Conservation (phyloP, 1,140 invertebrate species). For the Fopius arisanus region DNA sequence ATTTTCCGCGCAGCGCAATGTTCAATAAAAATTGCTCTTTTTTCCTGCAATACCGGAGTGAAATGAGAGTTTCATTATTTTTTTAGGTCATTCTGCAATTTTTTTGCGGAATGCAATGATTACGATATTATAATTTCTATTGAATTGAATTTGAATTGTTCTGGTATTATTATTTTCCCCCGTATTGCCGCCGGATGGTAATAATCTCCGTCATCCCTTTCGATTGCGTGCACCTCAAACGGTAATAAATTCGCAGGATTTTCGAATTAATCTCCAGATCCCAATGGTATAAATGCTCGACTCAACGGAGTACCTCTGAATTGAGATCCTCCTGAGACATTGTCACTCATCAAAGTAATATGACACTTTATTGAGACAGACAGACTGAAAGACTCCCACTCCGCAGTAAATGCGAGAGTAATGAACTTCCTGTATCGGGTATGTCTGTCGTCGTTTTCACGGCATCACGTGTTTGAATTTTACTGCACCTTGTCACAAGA, state of each 20-base stretch:
- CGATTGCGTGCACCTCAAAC: not conserved
- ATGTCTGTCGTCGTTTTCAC: not conserved
- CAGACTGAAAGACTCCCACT: not conserved
- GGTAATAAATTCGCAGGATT: not conserved
- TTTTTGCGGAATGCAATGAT: no score
- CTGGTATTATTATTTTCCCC: no score
- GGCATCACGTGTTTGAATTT: not conserved
- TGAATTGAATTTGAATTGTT: no score
- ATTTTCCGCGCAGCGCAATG: no score
- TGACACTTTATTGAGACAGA: not conserved
- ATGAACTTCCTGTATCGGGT: conserved; percentile 3
- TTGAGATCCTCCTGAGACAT: not conserved
- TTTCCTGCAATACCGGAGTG: no score
- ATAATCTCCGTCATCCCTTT: no score
- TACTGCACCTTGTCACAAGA: conserved; percentile 9
- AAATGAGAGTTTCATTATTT: no score
- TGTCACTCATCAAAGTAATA: conserved; percentile 1
- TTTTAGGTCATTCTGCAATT: no score
- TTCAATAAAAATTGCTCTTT: no score
- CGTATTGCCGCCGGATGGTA: no score
- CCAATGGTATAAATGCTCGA: not conserved
- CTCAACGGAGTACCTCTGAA: conserved; percentile 37
- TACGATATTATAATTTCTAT: no score
- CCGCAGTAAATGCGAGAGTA: not conserved
- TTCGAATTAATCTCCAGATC: not conserved